Conservation (phyloP, 2,113 vertebrate species). For the Apaloderma vittatum region DNA sequence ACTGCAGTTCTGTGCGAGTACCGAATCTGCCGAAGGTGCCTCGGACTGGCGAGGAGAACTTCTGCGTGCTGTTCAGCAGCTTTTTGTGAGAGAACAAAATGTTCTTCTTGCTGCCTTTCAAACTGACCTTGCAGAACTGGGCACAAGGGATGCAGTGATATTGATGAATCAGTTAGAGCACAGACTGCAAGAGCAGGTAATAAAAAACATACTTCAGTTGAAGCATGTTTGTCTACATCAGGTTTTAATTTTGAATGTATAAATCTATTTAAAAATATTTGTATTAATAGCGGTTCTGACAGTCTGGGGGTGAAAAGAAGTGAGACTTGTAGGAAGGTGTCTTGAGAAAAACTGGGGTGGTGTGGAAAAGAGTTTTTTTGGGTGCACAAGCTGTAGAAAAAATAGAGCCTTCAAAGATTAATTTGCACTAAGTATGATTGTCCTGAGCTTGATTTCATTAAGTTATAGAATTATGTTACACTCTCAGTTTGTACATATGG, state of each 20-base stretch:
- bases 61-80: slow-evolving; percentile 86
- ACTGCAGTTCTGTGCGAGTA: slow-evolving; percentile 59
- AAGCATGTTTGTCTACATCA: background rate
- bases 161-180: slow-evolving; percentile 88
- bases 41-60: slow-evolving; percentile 91
- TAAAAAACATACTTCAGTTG: background rate
- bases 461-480: background rate
- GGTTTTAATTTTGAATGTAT: background rate
- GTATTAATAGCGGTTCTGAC: background rate
- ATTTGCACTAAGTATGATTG: background rate
- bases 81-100: slow-evolving; percentile 86
- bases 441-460: background rate
- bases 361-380: background rate
- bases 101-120: slow-evolving; percentile 83
- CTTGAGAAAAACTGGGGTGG: background rate
- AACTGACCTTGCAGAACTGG: slow-evolving; percentile 83
- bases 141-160: slow-evolving; percentile 81
- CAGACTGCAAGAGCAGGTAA: slow-evolving; percentile 89
- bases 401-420: background rate
- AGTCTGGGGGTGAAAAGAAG: background rate
- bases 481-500: background rate
- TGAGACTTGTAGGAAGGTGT: background rate
- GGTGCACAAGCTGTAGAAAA: background rate
- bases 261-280: background rate
- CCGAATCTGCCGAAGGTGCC: slow-evolving; percentile 52